phyloP scores from a whole-genome alignment of 2,888 invertebrate species.

The Acleris literana region DNA sequence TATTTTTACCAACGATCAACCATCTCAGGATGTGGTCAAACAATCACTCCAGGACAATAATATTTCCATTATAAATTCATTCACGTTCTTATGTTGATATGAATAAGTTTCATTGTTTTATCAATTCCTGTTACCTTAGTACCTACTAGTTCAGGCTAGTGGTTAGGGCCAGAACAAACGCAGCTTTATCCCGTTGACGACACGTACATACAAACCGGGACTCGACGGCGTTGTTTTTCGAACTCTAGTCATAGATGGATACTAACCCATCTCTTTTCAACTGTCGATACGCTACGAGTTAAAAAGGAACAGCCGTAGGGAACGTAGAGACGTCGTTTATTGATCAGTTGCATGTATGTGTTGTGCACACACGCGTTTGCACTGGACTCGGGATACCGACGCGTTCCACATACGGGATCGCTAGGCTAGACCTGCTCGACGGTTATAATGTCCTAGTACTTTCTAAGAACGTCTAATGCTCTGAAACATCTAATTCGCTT shows the following conservation, averaged over 20 bases:
- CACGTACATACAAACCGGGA: slow-evolving; percentile 16
- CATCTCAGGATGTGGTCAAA: too few species aligned
- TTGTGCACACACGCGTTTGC: slow-evolving; percentile 53
- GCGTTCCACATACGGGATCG: slow-evolving; percentile 63
- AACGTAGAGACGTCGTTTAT: slow-evolving; percentile 59
- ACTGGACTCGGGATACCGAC: slow-evolving; percentile 56
- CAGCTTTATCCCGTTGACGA: slow-evolving; percentile 25
- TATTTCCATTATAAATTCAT: not conserved
- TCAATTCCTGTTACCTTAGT: slow-evolving; percentile 25
- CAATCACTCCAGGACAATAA: not conserved
- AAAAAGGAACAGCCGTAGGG: slow-evolving; percentile 63
- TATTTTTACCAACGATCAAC: too few species aligned
- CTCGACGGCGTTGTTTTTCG: slow-evolving; percentile 17
- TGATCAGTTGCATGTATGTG: slow-evolving; percentile 49
- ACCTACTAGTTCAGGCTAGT: slow-evolving; percentile 20
- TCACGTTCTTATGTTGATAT: not conserved
- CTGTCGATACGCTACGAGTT: slow-evolving; percentile 36
- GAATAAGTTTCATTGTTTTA: not conserved
- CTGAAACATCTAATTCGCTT: slow-evolving; percentile 43
- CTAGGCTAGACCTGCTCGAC: slow-evolving; percentile 62
- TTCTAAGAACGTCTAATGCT: slow-evolving; percentile 84
- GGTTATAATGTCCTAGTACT: slow-evolving; percentile 73
- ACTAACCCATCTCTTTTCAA: slow-evolving; percentile 51
- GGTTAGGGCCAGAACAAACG: slow-evolving; percentile 23
- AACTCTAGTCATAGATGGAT: slow-evolving; percentile 42